Base-by-base conservation (phyloP, 2,888 invertebrate species). In the Steinernema carpocapsae region DNA sequence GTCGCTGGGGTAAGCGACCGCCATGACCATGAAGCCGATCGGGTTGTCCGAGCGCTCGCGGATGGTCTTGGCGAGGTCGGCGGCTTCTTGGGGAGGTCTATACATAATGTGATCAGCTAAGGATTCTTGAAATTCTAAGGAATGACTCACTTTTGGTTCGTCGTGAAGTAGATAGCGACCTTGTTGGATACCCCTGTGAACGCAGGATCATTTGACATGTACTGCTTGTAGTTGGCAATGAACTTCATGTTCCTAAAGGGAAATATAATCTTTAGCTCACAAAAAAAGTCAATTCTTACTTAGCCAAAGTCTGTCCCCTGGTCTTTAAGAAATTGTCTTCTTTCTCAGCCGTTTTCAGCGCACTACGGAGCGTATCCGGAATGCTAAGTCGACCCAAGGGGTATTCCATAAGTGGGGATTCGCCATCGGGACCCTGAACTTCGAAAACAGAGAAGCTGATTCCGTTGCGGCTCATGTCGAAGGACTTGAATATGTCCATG, bases 1-100 rank as follows among this genome's bases (percentile, higher is more conserved):
- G 32, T 29, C 29, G 32, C 64, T 64, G 29, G 64, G 64, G 32
- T 64, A 64, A n/a, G 64, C 64, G 14, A 64, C 64, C 26, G 64
- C 14, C 32, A 64, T 19, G n/a, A n/a, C 14, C 32, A 64, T 3
- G 64, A 64, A 64, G 64, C 64, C 64, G 32, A 64, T 64, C 32
- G 24, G 24, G 64, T 64, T 64, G 17, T 26, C 24, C 17, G 37
- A 24, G 6, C 29, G 29, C 1, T 6, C 32, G 29, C 64, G 64
- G 64, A 64, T 26, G 32, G 29, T 1, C 1, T 29, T 64, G 32
- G 64, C 64, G 29, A 29, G 29, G 64, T 64, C 64, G 64, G 32
- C 32, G 17, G 64, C 64, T 1, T 29, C 32, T 64, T 64, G 64
- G 17, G 64, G 6, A 17, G 64, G 64, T 32, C 64, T 64, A 17